Percentiles rank a stretch among this genome's conserved stretches.
phyloP scores from a whole-genome alignment of 2,113 vertebrate species.

The Cheilinus undulatus region DNA sequence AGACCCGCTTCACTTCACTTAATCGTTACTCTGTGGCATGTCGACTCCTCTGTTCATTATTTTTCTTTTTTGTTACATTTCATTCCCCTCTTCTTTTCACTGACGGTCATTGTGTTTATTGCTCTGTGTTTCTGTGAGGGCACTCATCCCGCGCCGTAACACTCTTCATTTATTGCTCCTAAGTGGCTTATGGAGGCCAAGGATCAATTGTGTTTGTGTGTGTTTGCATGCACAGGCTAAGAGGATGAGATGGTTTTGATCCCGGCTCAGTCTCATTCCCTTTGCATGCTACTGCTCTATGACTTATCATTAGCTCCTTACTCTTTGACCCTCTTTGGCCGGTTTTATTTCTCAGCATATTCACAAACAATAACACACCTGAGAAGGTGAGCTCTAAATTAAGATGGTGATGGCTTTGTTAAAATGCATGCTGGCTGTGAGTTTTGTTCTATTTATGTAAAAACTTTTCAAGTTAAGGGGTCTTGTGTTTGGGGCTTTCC shows the following conservation, averaged over 20 bases:
- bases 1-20: conserved; percentile 33
- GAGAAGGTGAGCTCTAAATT: neutral
- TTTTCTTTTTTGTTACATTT: neutral
- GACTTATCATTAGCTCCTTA: neutral
- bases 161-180: conserved; percentile 1
- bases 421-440: conserved; percentile 31
- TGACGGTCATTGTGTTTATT: conserved; percentile 1
- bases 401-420: conserved; percentile 2
- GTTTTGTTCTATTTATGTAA: neutral
- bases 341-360: too few species aligned
- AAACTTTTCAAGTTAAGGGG: neutral
- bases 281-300: conserved; percentile 52
- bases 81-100: neutral
- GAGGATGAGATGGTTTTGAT: conserved; percentile 25
- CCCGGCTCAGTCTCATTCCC: conserved; percentile 30
- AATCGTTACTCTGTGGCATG: conserved; percentile 52
- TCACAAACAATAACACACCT: neutral
- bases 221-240: conserved; percentile 34
- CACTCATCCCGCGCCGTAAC: conserved; percentile 14
- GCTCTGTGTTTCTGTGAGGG: conserved; percentile 8
- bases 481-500: conserved; percentile 10
- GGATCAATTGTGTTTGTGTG: conserved; percentile 10
- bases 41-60: conserved; percentile 40
- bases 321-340: conserved; percentile 8
- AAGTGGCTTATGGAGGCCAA: neutral